Conservation (phyloP, 1,140 invertebrate species). For the Venturia canescens region DNA sequence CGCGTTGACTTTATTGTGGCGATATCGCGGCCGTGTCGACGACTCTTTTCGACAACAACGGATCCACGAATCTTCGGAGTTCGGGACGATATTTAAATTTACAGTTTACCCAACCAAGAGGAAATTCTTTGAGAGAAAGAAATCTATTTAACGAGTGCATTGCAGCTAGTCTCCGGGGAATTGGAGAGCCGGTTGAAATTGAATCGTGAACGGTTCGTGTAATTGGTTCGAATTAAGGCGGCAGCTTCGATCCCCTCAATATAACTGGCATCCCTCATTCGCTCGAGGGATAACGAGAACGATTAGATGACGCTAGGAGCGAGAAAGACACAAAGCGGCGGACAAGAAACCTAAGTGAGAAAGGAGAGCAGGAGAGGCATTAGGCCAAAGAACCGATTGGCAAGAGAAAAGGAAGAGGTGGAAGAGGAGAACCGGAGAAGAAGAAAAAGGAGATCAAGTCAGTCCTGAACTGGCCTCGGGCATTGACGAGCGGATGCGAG, state of each 20-base stretch:
- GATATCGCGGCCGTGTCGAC: too few species aligned
- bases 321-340: not conserved
- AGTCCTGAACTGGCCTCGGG: slow-evolving; percentile 35
- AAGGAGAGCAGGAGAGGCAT: slow-evolving; percentile 26
- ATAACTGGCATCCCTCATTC: slow-evolving; percentile 40
- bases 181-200: slow-evolving; percentile 56
- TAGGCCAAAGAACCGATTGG: slow-evolving; percentile 10
- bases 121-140: not conserved
- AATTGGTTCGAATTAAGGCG: slow-evolving; percentile 68
- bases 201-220: slow-evolving; percentile 66
- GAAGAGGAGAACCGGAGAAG: not conserved
- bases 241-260: slow-evolving; percentile 7
- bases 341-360: slow-evolving; percentile 23
- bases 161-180: not conserved
- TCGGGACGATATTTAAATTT: not conserved
- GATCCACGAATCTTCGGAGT: not conserved
- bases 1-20: too few species aligned
- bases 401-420: slow-evolving; percentile 19
- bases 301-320: slow-evolving; percentile 59
- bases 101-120: not conserved
- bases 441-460: slow-evolving; percentile 45
- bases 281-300: slow-evolving; percentile 59
- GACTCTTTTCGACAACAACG: too few species aligned
- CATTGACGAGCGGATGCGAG: slow-evolving; percentile 53
- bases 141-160: not conserved